Conservation (phyloP, 1,140 invertebrate species). For the Akabosia matsudoensis region DNA sequence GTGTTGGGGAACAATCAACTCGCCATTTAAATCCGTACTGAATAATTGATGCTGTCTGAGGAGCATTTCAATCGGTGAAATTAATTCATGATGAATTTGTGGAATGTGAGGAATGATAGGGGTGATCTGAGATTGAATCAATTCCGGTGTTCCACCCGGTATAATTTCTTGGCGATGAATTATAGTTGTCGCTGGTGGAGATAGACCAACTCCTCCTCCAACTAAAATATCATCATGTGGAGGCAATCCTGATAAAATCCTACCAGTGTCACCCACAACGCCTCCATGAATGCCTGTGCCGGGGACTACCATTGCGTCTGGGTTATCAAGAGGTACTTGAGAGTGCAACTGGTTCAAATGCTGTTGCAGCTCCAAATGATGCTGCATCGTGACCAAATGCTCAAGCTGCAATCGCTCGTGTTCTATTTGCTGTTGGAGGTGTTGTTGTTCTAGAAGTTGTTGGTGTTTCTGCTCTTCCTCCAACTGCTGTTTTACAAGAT, state of each 20-base stretch:
- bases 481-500: not conserved
- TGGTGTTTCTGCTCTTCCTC: not conserved
- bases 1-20: not conserved
- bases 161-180: not conserved
- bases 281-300: not conserved
- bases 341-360: not conserved
- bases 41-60: not conserved
- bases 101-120: too few relatives aligned
- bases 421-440: not conserved
- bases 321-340: not conserved
- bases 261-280: not conserved
- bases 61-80: not conserved
- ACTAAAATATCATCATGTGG: not conserved
- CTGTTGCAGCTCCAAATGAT: not conserved
- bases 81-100: not conserved
- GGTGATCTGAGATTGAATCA: not conserved
- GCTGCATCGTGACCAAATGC: not conserved
- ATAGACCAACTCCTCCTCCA: not conserved
- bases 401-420: not conserved
- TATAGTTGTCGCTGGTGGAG: too few relatives aligned
- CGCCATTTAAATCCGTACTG: not conserved
- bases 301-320: not conserved
- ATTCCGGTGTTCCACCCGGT: not conserved
- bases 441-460: not conserved
- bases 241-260: not conserved